phyloP scores from a whole-genome alignment of 2,113 vertebrate genomes.

The Embiotoca jacksoni region DNA sequence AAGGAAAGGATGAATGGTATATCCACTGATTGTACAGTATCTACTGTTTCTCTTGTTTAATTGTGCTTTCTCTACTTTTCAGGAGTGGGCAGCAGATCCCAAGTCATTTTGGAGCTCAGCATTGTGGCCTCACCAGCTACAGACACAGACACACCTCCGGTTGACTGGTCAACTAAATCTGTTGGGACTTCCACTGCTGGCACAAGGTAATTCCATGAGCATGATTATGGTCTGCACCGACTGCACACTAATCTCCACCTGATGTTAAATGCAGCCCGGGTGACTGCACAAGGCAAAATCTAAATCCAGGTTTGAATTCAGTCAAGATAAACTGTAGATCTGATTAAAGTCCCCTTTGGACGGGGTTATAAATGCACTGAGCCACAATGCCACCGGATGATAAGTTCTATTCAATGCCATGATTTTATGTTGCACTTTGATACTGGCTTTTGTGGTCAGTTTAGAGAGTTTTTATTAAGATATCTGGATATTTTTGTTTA shows the following conservation, averaged over 20 bases:
- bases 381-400: neutral
- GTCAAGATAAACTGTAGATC: neutral
- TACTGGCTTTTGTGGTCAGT: neutral
- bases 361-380: neutral
- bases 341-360: neutral
- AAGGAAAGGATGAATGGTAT: neutral
- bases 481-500: neutral
- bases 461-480: neutral
- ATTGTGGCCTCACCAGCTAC: conserved; percentile 37
- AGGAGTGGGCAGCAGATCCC: conserved; percentile 72
- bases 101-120: conserved; percentile 76
- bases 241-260: neutral
- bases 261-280: neutral
- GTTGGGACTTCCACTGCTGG: conserved; percentile 44
- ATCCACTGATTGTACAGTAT: neutral
- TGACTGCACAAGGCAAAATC: neutral
- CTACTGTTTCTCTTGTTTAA: neutral
- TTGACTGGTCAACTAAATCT: conserved; percentile 62
- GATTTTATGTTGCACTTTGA: neutral
- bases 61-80: conserved; percentile 31
- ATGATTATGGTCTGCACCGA: neutral
- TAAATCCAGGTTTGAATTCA: neutral
- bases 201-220: conserved; percentile 48
- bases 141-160: conserved; percentile 53
- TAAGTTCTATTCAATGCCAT: neutral